Percentiles rank a stretch among this genome's conserved stretches.
Conservation (phyloP, 2,888 invertebrate species). For the Calliphora vomitoria region DNA sequence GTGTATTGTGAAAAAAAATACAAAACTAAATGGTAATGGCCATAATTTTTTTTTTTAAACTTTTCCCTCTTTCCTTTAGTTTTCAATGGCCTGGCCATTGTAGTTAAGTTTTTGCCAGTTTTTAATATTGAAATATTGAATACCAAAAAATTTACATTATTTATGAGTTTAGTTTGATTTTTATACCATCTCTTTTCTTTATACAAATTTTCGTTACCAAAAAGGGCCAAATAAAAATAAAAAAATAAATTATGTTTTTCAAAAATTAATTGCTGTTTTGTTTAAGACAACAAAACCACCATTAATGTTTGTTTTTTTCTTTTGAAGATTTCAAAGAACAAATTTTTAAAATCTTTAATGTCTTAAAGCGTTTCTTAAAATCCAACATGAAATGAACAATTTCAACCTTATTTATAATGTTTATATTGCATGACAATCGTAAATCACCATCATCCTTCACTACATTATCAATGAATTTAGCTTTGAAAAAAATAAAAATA, state of each 20-base stretch:
- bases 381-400: constrained; percentile 1
- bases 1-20: too few relatives aligned
- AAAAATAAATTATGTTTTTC: constrained; percentile 16
- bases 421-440: constrained; percentile 71
- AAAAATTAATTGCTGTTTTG: constrained; percentile 15
- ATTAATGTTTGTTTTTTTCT: too few relatives aligned
- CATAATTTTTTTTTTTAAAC: background rate
- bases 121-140: constrained; percentile 48
- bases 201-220: background rate
- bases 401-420: constrained; percentile 66
- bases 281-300: background rate
- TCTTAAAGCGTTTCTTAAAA: background rate
- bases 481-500: background rate
- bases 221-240: background rate
- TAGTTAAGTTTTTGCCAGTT: background rate
- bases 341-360: constrained; percentile 22
- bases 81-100: background rate
- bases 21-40: constrained; percentile 19
- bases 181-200: constrained; percentile 1
- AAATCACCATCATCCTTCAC: constrained; percentile 68
- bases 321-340: background rate
- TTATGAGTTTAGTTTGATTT: constrained; percentile 55
- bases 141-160: constrained; percentile 54
- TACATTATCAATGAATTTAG: constrained; percentile 58
- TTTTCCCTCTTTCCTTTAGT: background rate